Conservation (phyloP, 2,797 vertebrate genomes). For the Picus viridis region DNA sequence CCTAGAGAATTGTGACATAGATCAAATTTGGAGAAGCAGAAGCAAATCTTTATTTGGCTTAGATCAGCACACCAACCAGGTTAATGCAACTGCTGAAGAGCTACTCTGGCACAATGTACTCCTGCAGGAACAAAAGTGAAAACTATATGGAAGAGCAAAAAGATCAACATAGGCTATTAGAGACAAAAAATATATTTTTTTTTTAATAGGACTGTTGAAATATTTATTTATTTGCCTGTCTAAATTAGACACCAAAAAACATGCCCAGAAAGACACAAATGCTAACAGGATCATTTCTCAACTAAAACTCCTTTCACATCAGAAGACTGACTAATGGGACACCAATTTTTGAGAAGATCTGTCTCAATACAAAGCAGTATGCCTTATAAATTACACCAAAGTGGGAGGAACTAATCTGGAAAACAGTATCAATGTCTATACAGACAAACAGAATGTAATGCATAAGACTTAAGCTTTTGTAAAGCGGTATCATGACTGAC, state of each 20-base stretch:
- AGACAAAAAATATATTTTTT: background rate
- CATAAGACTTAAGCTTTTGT: background rate
- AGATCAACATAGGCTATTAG: background rate
- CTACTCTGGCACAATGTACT: background rate
- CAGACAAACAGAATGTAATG: background rate
- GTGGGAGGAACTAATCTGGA: background rate
- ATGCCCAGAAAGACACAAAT: background rate
- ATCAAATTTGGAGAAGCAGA: background rate
- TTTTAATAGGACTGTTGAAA: background rate
- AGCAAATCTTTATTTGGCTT: background rate
- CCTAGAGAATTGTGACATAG: background rate
- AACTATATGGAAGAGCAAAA: background rate
- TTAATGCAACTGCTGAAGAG: background rate
- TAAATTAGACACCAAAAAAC: too few species aligned
- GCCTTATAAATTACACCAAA: background rate
- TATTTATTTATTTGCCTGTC: too few species aligned
- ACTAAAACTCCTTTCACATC: background rate
- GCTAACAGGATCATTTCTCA: background rate
- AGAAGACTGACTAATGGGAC: background rate
- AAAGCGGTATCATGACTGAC: fast-evolving
- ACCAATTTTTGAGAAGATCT: background rate
- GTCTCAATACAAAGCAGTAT: background rate
- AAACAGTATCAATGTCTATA: background rate
- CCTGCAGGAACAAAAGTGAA: background rate
- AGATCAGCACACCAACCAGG: background rate